Conservation (phyloP, 2,113 vertebrate species). For the Felis catus region F.catus_Fca126_mat1.0 CM031425.1:9644501-9645000, state of each 20-base stretch:
- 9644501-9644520: background rate
- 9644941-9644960: no score
- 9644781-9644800: background rate
- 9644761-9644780: background rate
- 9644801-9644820: background rate
- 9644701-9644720: constrained; percentile 3
- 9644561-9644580: background rate
- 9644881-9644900: background rate
- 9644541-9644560: background rate
- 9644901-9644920: no score
- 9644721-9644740: background rate
- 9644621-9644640: constrained; percentile 15
- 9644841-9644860: background rate
- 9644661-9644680: constrained; percentile 41
- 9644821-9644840: background rate
- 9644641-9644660: background rate
- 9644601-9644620: constrained; percentile 19
- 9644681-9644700: background rate
- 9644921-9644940: no score
- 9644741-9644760: background rate
- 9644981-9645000: no score
- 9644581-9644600: constrained; percentile 13
- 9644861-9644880: background rate
- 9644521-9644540: background rate
- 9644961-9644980: no score